These are phyloP conservation scores for Ovibos moschatus DNA, from an alignment of 2,113 vertebrate species.

Conservation along the genomic window DNA sequence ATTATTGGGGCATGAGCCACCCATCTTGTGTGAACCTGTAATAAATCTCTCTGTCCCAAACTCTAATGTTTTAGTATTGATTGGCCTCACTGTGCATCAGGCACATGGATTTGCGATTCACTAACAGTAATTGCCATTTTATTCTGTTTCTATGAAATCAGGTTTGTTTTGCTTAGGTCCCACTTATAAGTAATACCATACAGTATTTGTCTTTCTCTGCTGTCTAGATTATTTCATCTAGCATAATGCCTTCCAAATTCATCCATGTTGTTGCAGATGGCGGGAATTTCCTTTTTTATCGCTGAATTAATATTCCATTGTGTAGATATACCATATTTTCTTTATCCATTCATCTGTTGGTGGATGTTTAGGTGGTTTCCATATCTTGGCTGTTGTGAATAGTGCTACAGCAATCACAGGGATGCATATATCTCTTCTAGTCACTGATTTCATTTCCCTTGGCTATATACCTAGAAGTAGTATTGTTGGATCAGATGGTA, in stretches of 20 bases:
- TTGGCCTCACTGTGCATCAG: not conserved
- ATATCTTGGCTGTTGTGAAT: not conserved
- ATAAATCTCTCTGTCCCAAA: not conserved
- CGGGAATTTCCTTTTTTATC: not conserved
- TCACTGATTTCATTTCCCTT: not conserved
- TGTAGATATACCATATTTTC: not conserved
- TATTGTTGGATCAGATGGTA: not conserved
- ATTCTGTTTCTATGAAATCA: not conserved
- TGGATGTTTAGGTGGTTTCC: not conserved
- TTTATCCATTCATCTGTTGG: not conserved
- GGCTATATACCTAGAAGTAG: not conserved
- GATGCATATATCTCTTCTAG: not conserved
- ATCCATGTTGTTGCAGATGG: not conserved
- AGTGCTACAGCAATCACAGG: not conserved
- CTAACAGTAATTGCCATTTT: not conserved
- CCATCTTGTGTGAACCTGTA: not conserved
- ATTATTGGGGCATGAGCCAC: not conserved
- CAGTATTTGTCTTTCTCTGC: not conserved
- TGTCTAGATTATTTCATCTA: not conserved
- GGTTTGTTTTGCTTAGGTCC: not conserved
- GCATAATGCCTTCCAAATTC: not conserved
- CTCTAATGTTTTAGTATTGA: not conserved
- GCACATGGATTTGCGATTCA: not conserved
- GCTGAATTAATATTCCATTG: not conserved
- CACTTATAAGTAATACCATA: not conserved